These are phyloP conservation scores for Babylonia areolata DNA, from an alignment of 1,140 invertebrate species.

Conservation along the genomic window DNA sequence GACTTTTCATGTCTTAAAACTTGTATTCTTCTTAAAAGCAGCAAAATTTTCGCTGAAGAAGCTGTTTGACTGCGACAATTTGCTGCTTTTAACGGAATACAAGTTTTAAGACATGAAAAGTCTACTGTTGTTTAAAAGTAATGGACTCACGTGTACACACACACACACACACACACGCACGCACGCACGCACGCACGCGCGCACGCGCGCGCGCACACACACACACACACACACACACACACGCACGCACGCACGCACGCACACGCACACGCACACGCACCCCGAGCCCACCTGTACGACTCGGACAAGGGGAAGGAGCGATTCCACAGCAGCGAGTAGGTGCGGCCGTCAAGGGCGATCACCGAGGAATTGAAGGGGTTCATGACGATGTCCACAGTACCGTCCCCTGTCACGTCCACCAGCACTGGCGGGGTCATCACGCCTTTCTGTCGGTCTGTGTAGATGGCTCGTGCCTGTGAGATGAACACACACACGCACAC, in stretches of 20 bases:
- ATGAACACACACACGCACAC: no score
- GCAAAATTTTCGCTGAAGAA: no score
- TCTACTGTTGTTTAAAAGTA: no score
- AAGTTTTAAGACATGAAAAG: no score
- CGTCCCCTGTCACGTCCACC: slow-evolving; percentile 86
- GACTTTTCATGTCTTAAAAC: no score
- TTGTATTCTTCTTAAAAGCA: no score
- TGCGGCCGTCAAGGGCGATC: slow-evolving; percentile 84
- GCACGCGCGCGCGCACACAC: background rate
- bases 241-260: background rate
- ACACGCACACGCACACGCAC: background rate
- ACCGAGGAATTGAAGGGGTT: slow-evolving; percentile 85
- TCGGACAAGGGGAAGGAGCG: slow-evolving; percentile 81
- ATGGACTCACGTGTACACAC: background rate
- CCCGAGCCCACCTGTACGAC: slow-evolving; percentile 76
- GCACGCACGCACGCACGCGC: background rate
- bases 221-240: slow-evolving; percentile 8
- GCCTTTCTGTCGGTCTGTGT: slow-evolving; percentile 75
- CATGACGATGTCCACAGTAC: slow-evolving; percentile 84
- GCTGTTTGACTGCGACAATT: no score
- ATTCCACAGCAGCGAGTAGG: slow-evolving; percentile 84
- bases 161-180: background rate
- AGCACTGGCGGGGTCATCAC: slow-evolving; percentile 83
- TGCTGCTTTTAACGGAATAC: no score
- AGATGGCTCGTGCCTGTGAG: slow-evolving; percentile 52